Conservation (phyloP, 2,888 invertebrate species). For the Drosophila suboccidentalis region DNA sequence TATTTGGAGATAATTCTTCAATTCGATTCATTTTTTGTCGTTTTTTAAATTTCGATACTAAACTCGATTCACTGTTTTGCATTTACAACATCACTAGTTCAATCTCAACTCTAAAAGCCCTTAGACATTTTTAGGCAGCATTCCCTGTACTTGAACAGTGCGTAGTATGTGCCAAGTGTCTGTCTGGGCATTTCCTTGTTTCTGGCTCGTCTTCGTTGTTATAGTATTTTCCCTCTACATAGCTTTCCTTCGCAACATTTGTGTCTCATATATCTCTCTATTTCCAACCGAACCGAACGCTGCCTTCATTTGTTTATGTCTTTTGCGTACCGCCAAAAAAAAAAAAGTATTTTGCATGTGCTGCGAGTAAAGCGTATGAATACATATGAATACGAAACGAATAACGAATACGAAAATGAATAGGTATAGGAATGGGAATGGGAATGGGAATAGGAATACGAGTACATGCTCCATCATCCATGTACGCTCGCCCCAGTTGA, state of each 20-base stretch:
- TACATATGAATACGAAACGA: slow-evolving; percentile 27
- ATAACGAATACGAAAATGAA: slow-evolving; percentile 11
- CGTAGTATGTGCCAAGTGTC: slow-evolving; percentile 54
- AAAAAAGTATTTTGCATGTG: slow-evolving; percentile 54
- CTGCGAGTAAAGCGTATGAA: slow-evolving; percentile 13
- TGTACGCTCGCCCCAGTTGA: slow-evolving; percentile 51
- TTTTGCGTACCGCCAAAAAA: slow-evolving; percentile 39
- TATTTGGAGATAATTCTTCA: no score
- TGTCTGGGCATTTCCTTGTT: slow-evolving; percentile 66
- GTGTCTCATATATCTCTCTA: slow-evolving; percentile 57
- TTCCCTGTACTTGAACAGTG: slow-evolving; percentile 35
- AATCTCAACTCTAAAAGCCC: no score
- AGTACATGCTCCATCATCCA: slow-evolving; percentile 36
- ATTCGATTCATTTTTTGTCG: no score
- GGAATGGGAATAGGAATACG: slow-evolving; percentile 8
- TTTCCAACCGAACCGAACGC: slow-evolving; percentile 12
- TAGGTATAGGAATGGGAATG: slow-evolving; percentile 5
- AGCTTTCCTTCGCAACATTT: slow-evolving; percentile 27
- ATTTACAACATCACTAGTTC: no score
- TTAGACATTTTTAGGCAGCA: neutral
- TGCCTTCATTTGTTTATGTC: slow-evolving; percentile 76
- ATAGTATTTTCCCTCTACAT: slow-evolving; percentile 5
- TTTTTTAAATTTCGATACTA: no score
- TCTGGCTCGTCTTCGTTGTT: slow-evolving; percentile 11
- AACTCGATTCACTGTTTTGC: no score